A percentile compares a stretch with the other conserved stretches of the same genome.
These are phyloP conservation scores for Silurus glanis DNA, from an alignment of 2,113 vertebrate genomes.

Conservation along the genomic window DNA sequence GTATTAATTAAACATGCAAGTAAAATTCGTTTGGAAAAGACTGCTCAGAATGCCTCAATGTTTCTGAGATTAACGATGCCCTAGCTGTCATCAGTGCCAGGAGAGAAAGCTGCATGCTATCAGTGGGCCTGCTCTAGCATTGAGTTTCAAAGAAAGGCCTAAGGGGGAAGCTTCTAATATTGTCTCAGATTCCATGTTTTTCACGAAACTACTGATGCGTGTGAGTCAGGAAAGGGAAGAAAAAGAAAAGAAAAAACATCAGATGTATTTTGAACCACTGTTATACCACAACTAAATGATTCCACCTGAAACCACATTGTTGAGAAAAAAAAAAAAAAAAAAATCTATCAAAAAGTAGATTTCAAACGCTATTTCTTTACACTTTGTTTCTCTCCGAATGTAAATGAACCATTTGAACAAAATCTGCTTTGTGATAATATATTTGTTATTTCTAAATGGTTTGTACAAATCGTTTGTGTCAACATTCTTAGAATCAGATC, in stretches of 20 bases:
- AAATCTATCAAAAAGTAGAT: slow-evolving; percentile 27
- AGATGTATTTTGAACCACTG: slow-evolving; percentile 70
- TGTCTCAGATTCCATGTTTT: slow-evolving; percentile 73
- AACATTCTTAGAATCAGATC: slow-evolving; percentile 3
- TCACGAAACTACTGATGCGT: slow-evolving; percentile 71
- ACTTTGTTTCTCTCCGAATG: background rate
- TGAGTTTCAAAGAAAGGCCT: slow-evolving; percentile 73
- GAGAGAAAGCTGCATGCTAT: slow-evolving; percentile 47
- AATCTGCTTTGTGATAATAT: background rate
- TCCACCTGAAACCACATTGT: slow-evolving; percentile 68
- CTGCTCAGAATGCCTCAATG: slow-evolving; percentile 12
- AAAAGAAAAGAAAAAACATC: slow-evolving; percentile 72
- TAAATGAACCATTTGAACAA: background rate
- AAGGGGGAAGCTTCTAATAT: slow-evolving; percentile 73
- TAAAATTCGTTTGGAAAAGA: slow-evolving; percentile 10
- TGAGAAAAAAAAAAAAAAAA: no score
- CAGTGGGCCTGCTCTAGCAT: slow-evolving; percentile 61
- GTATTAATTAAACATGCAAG: slow-evolving; percentile 12
- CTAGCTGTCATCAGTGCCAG: slow-evolving; percentile 57
- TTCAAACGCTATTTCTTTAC: background rate
- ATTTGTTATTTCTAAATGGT: background rate
- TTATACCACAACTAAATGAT: slow-evolving; percentile 68
- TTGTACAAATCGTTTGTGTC: background rate
- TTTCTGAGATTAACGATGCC: slow-evolving; percentile 61
- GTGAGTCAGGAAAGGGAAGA: slow-evolving; percentile 64